Evolutionary conservation across 2,888 invertebrate genomes (phyloP), one percentile per base, ranked within the genome.

Genomic region (Lumbricus terrestris): DNA sequence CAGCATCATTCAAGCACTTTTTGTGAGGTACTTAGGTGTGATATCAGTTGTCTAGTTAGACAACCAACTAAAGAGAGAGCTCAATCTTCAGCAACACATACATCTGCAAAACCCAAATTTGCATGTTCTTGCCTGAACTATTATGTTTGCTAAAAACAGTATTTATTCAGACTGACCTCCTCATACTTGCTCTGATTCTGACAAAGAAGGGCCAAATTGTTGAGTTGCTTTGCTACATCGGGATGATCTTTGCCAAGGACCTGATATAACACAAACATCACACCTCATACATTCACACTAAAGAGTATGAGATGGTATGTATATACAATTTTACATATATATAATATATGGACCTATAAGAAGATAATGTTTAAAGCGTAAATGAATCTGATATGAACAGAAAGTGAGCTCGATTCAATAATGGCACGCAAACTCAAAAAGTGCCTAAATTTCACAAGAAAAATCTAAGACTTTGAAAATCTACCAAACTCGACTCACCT

Each of bases 121-220:
- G 69, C 13, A 16, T 69, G 1, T 69, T 4, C n/a, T 29, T 69
- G n/a, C n/a, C 1, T 69, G 29, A 69, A 47, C 23, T 47, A 23
- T 8, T n/a, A n/a, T 69, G 29, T 4, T 34, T 23, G 18, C 47
- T 20, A 47, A 47, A 47, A 4, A 47, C 8, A 6, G 8, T 6
- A 13, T 38, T 37, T 13, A 11, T 38, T 42, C 35, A 82, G 38
- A 91, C 91, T 23, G 90, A 99, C 99, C 96, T 99, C 98, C 94
- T 98, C 98, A 95, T 98, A 98, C 96, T 99, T 99, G 93, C 98
- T 98, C 97, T 99, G 99, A 95, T 99, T 99, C 96, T 99, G 99
- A 95, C 99, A 99, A 90, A 99, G 96, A 92, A 99, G 96, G 40
- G 99, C 99, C 92, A 99, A 96, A 96, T 99, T 99, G 96, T 99